Base-by-base conservation (phyloP, 2,797 vertebrate genomes). In the Coranthus polyacanthus region DNA sequence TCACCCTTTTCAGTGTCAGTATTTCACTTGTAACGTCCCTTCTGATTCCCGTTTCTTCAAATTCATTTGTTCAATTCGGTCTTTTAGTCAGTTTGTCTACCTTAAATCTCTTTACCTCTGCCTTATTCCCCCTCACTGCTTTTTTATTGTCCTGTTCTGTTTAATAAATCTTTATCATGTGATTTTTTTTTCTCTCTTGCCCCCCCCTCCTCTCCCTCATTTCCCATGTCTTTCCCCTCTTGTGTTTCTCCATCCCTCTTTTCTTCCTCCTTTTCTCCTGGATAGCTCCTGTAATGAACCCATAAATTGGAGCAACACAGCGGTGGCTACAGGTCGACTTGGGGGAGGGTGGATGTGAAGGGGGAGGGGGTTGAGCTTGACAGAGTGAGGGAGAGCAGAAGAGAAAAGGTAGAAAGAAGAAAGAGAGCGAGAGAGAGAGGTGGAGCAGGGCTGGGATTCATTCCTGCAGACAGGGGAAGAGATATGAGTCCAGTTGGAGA, bases 301-400 rank as follows among this genome's bases (percentile, higher is more conserved):
- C 92, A 93, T 91, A 92, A 93, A 93, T 94, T 94, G 86, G 83
- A 92, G 90, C 92, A 91, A 90, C 91, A 92, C 91, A 82, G 91
- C 93, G 72, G 89, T 86, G 93, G 88, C 85, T 92, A 94, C 91
- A 92, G 91, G 93, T 92, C 83, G 79, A 73, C 75, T 86, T 81
- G 75, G 88, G 91, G 84, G 79, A 68, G 82, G 85, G 82, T 88
- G 72, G 82, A 84, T 78, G 69, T 64, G 64, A 60, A 20, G 32
- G 38, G 59, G 18, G 17, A 24, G 41, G 24, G 61, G 20, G 36
- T 49, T 60, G 55, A 61, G 57, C 15, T 36, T 67, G 82, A 78
- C 44, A 77, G 79, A 67, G 53, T 61, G 64, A 24, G 63, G 29
- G 56, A 42, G 16, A 43, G 66, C 12, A 42, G 29, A 12, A 57